Evolutionary conservation across 2,888 invertebrate species (phyloP).

Genomic region (Strigamia transsilvanica): DNA sequence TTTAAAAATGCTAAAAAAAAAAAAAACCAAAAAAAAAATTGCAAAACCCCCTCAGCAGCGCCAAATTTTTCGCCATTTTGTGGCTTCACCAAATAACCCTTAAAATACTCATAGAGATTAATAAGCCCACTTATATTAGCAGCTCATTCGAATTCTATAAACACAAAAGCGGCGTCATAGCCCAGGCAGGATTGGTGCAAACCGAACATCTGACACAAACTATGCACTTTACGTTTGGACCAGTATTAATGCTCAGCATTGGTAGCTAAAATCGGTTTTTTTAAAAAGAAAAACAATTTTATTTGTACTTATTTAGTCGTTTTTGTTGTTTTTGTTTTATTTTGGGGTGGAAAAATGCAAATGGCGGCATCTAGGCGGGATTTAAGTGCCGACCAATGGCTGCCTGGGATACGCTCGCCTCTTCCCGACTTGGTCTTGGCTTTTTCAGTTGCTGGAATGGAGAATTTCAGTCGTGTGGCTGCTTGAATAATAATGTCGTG

Average conservation of each 20-base stretch:
- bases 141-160: background rate
- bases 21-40: background rate
- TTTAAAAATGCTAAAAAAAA: background rate
- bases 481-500: slow-evolving; percentile 32
- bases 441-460: slow-evolving; percentile 6
- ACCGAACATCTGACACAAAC: background rate
- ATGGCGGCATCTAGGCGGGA: background rate
- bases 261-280: background rate
- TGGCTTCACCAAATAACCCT: slow-evolving; percentile 46
- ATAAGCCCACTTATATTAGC: slow-evolving; percentile 35
- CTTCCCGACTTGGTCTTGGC: background rate
- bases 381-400: background rate
- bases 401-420: slow-evolving; percentile 32
- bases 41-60: background rate
- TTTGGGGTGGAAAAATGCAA: background rate
- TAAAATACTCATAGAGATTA: background rate
- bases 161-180: background rate
- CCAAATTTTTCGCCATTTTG: slow-evolving; percentile 4
- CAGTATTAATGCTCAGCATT: slow-evolving; percentile 9
- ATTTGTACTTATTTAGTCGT: background rate
- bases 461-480: slow-evolving; percentile 26
- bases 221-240: slow-evolving; percentile 27
- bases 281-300: no score
- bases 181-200: slow-evolving; percentile 32
- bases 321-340: background rate